Base-by-base conservation (phyloP, 2,888 invertebrate species). In the Cephus runcator region DNA sequence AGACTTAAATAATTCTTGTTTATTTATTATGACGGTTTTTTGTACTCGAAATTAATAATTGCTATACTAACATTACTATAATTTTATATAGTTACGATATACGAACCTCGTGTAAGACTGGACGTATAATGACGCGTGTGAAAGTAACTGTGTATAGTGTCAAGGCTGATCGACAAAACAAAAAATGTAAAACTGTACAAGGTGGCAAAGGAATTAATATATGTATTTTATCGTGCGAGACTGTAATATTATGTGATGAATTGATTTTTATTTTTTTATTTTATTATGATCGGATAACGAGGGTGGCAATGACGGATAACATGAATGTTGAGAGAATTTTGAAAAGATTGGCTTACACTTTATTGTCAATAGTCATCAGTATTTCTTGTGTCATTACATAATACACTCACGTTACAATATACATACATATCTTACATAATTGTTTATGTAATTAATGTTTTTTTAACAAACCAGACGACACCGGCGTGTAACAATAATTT, bases 401-500 rank as follows among this genome's bases (percentile, higher is more conserved):
- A 89, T 90, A 91, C 90, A 90, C 85, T 88, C 88, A 91, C 88
- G 87, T 90, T 90, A 90, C 88, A 90, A 86, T 90, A 84, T 90
- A 91, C 89, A 91, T 90, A 90, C 90, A 91, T 90, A 90, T 90
- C 90, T 91, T 90, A 90, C 90, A 91, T 90, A 88, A 88, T 88
- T 85, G 83, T 86, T 85, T 84, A 86, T 87, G 84, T 86, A 87
- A 87, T 89, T 89, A 88, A 56, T 56, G 23, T 89, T 84, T 84
- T 15, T 36, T 36, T 89, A 91, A 91, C 89, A 90, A 91, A 91
- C 88, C 90, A 90, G 87, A 87, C 84, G 85, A 83, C 84, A 85
- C 83, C 86, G 87, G 88, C 81, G 84, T 86, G 86, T 90, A 90
- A 90, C 90, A 87, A 89, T 87, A 85, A 85, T 83, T 82, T 68